A percentile compares a stretch with the other conserved stretches of the same genome.
phyloP scores from a whole-genome alignment of 2,888 invertebrate species.

The Ectemnius continuus region DNA sequence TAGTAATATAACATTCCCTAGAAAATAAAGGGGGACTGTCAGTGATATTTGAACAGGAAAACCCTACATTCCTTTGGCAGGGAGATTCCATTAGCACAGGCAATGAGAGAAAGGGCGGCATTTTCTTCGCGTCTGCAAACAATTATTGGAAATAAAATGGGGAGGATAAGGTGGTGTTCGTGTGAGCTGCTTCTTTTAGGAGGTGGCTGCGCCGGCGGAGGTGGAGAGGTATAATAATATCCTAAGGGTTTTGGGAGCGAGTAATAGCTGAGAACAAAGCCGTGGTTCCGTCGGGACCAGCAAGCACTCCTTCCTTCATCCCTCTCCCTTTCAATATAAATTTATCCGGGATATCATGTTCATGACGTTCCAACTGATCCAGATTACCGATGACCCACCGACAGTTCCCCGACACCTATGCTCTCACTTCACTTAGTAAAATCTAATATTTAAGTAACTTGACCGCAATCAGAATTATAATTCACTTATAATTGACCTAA shows the following conservation, averaged over 20 bases:
- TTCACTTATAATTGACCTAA: no score
- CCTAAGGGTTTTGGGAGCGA: conserved; percentile 75
- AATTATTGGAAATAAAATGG: conserved; percentile 78
- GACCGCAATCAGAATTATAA: no score
- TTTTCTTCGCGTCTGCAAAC: conserved; percentile 54
- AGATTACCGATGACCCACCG: conserved; percentile 40
- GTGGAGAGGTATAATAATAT: conserved; percentile 77
- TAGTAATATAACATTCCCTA: no score
- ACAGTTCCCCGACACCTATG: conserved; percentile 10
- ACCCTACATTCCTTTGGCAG: no score
- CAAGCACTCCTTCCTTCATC: conserved; percentile 33
- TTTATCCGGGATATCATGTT: conserved; percentile 76
- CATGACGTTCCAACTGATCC: conserved; percentile 56
- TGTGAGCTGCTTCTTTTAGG: conserved; percentile 16
- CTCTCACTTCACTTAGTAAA: no score
- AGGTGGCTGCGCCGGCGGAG: conserved; percentile 63
- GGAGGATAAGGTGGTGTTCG: conserved; percentile 65
- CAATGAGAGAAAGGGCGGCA: no score
- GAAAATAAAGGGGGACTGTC: no score
- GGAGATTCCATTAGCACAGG: no score
- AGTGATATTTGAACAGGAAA: no score
- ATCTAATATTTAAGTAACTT: no score
- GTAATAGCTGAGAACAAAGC: conserved; percentile 78
- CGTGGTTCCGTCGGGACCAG: conserved; percentile 69
- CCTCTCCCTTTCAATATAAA: conserved; percentile 67